phyloP scores from a whole-genome alignment of 2,113 vertebrate species.

The Dipodomys spectabilis region DNA sequence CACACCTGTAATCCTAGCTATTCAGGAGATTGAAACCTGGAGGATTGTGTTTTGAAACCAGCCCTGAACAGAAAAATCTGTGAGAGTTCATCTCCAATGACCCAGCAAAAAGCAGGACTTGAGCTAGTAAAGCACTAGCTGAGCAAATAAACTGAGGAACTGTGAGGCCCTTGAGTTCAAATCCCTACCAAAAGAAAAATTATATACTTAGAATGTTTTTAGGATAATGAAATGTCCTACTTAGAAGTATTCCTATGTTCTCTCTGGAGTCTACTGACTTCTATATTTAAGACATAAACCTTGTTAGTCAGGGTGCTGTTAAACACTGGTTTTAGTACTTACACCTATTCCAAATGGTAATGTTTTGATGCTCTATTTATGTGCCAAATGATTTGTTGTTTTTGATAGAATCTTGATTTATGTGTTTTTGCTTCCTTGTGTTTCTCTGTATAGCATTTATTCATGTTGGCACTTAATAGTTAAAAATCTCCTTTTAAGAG shows the following conservation, averaged over 20 bases:
- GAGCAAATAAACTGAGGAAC: no score
- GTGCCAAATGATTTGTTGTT: background rate
- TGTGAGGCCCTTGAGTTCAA: no score
- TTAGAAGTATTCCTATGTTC: background rate
- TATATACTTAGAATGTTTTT: background rate
- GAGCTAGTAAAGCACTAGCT: no score
- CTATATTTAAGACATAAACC: background rate
- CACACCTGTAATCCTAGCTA: no score
- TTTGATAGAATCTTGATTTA: constrained; percentile 11
- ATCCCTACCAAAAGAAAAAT: no score
- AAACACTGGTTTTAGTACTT: background rate
- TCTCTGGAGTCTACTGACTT: background rate
- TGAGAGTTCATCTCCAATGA: no score
- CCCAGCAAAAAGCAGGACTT: no score
- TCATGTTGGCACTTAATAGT: background rate
- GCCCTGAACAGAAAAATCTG: no score
- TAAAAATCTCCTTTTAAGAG: constrained; percentile 17
- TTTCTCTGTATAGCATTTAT: background rate
- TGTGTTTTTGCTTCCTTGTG: background rate
- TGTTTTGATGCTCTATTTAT: constrained; percentile 2
- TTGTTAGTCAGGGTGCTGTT: constrained; percentile 8
- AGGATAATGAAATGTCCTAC: background rate
- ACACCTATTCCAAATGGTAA: background rate
- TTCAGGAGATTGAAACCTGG: no score
- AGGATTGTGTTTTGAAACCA: no score